Base-by-base conservation (phyloP, 2,888 invertebrate species). In the Watsonalla binaria region DNA sequence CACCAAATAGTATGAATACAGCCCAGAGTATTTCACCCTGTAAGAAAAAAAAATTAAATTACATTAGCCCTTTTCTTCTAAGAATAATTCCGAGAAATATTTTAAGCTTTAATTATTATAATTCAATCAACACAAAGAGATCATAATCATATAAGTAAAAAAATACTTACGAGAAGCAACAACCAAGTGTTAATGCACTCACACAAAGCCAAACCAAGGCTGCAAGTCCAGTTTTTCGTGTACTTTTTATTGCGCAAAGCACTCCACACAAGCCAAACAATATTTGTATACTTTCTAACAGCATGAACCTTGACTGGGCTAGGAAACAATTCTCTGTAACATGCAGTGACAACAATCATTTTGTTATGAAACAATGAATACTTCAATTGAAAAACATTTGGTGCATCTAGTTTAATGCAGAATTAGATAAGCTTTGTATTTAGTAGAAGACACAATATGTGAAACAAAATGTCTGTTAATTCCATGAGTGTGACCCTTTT, bases 271-370 rank as follows among this genome's bases (percentile, higher is more conserved):
- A 86, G 46, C 96, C 94, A 83, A 97, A 97, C 64, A 97, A 93
- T 72, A 98, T 92, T 60, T 98, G 92, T 89, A 98, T 97, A 56
- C 97, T 95, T 85, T 99, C 98, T 94, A 98, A 95, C 51, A 99
- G 89, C 81, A 98, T 95, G 78, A 98, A 98, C 65, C 98, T 93
- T 46, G 98, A 98, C 87, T 99, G 98, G 0, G 97, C 97, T 63
- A 98, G 86, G 58, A 98, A 87, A 46, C 97, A 95, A 87, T 98
- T 98, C 79, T 99, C 97, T 95, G 91, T 55, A 84, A 83, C 13
- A 15, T 14, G 42, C 42, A 42, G 24, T 42, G 11, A 11, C 37
- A 37, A 37, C 37, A 42, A 11, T 11, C 0, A 11, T 8, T 8
- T 42, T 0, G 11, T 42, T 42, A 42, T 11, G 5, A 39, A 39